phyloP scores from a whole-genome alignment of 2,797 vertebrate species.

The Philypnodon macrostomus region DNA sequence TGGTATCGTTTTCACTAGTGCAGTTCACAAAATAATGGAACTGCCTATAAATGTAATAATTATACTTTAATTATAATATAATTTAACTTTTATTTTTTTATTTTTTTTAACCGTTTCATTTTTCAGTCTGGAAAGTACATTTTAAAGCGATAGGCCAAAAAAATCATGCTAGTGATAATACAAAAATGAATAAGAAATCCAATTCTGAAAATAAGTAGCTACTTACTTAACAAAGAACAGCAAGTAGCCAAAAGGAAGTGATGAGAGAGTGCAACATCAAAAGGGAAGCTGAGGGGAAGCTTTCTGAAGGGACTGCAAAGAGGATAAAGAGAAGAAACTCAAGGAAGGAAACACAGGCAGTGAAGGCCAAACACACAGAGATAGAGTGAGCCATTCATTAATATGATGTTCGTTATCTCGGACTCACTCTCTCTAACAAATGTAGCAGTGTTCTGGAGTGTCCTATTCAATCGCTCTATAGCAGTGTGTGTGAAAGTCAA shows the following conservation, averaged over 20 bases:
- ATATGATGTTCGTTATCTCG: constrained; percentile 61
- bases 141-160: too few species aligned
- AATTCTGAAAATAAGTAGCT: constrained; percentile 30
- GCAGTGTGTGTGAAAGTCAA: constrained; percentile 5
- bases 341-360: constrained; percentile 16
- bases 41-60: too few species aligned
- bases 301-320: not conserved
- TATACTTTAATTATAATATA: too few species aligned
- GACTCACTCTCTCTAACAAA: constrained; percentile 43
- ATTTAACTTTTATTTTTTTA: too few species aligned
- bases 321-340: constrained; percentile 1
- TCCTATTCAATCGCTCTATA: constrained; percentile 28
- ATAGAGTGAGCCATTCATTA: constrained; percentile 47
- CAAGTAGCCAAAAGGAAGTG: constrained; percentile 39
- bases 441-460: too few species aligned
- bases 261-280: constrained; percentile 25
- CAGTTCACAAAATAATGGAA: too few species aligned
- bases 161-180: too few species aligned
- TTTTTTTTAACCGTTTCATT: too few species aligned
- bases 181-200: constrained; percentile 40
- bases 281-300: constrained; percentile 9
- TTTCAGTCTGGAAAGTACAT: too few species aligned
- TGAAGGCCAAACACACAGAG: constrained; percentile 31
- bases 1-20: too few species aligned
- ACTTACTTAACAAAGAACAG: constrained; percentile 24